These are phyloP conservation scores for Lepidothrix coronata DNA, from an alignment of 2,113 vertebrate genomes.

Conservation along the genomic window DNA sequence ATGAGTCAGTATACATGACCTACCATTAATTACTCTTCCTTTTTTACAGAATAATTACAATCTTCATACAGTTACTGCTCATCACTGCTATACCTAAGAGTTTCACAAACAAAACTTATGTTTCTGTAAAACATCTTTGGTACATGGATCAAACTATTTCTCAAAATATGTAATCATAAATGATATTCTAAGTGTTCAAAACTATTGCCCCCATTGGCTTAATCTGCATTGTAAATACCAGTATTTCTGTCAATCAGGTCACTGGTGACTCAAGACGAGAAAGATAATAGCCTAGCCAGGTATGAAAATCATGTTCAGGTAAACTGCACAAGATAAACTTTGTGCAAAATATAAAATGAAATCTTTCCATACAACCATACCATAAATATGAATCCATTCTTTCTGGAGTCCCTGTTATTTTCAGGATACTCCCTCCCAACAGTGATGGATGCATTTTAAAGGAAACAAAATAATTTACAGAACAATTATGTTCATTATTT, in stretches of 20 bases:
- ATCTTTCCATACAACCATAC: background rate
- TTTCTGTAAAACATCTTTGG: background rate
- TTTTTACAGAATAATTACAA: background rate
- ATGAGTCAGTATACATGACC: background rate
- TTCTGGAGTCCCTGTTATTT: background rate
- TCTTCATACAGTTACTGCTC: background rate
- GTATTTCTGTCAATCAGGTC: background rate
- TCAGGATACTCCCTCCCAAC: background rate
- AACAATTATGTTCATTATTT: background rate
- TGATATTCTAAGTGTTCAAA: background rate
- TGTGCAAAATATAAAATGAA: background rate
- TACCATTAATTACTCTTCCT: background rate
- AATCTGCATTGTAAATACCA: background rate
- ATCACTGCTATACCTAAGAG: background rate
- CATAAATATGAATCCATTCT: background rate
- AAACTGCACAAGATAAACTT: background rate
- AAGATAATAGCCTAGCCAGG: background rate
- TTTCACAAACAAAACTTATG: background rate
- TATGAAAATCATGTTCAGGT: background rate
- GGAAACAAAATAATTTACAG: background rate
- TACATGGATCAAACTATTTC: background rate
- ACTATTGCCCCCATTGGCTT: background rate
- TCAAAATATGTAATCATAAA: background rate
- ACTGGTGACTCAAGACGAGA: background rate
- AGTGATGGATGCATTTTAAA: background rate